phyloP scores from a whole-genome alignment of 2,888 invertebrate species.

The Helicoverpa assulta region DNA sequence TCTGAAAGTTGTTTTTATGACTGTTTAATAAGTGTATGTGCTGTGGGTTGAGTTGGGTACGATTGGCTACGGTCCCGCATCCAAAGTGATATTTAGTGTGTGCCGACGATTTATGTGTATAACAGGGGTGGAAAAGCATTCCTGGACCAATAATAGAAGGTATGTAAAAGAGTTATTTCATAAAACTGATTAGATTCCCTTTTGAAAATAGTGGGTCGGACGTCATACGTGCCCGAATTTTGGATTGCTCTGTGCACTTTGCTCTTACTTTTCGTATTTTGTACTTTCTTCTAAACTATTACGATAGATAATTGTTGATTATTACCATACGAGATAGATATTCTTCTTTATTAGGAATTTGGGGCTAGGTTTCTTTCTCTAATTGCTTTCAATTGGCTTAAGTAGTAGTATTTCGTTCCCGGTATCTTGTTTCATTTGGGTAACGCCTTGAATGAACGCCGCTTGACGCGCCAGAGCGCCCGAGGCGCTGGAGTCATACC shows the following conservation, averaged over 20 bases:
- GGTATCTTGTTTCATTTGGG: conserved; percentile 60
- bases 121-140: conserved; percentile 77
- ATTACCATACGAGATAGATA: background rate
- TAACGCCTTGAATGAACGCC: conserved; percentile 55
- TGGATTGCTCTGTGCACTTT: conserved; percentile 52
- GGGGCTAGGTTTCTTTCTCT: conserved; percentile 43
- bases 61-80: conserved; percentile 75
- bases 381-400: conserved; percentile 66
- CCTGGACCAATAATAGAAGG: conserved; percentile 74
- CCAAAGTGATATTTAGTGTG: conserved; percentile 81
- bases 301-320: conserved; percentile 5
- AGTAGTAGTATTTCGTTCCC: conserved; percentile 51
- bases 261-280: conserved; percentile 53
- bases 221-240: conserved; percentile 33
- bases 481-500: conserved; percentile 2
- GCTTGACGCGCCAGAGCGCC: conserved; percentile 32
- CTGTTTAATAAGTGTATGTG: conserved; percentile 77
- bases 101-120: conserved; percentile 82
- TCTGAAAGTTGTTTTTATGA: conserved; percentile 71
- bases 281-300: conserved; percentile 18
- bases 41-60: conserved; percentile 75
- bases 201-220: conserved; percentile 48
- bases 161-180: conserved; percentile 65
- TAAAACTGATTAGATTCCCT: conserved; percentile 53
- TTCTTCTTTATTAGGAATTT: conserved; percentile 14